Evolutionary conservation across 2,888 invertebrate genomes (phyloP).

Genomic region (Cheilosia vulpina): DNA sequence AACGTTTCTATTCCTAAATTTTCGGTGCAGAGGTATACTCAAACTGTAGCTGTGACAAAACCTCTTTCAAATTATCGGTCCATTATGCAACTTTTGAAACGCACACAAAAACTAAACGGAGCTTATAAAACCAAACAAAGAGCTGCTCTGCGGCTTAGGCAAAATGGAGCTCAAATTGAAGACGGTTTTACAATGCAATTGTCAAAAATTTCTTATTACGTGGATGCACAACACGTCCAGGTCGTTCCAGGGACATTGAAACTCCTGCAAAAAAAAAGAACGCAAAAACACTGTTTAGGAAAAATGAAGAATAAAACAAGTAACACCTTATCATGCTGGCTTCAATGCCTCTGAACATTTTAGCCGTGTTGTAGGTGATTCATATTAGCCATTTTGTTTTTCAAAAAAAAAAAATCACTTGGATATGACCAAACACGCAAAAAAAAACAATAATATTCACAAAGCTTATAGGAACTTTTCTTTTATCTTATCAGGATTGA

Average conservation of each 20-base stretch:
- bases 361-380: conserved; percentile 12
- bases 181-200: not conserved
- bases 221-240: conserved; percentile 51
- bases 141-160: no score
- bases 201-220: conserved; percentile 15
- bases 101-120: no score
- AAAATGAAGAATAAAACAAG: not conserved
- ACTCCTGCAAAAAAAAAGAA: conserved; percentile 46
- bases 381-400: not conserved
- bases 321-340: conserved; percentile 15
- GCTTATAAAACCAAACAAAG: no score
- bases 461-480: not conserved
- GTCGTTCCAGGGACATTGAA: conserved; percentile 53
- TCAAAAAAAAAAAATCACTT: not conserved
- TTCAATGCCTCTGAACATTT: conserved; percentile 32
- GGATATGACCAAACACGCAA: conserved; percentile 4
- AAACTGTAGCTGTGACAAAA: no score
- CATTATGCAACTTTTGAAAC: no score
- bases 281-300: conserved; percentile 12
- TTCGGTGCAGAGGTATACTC: no score
- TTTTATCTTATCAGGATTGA: conserved; percentile 33
- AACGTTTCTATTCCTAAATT: no score
- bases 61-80: no score
- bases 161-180: not conserved
- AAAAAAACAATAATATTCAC: not conserved